A percentile compares a stretch with the other conserved stretches of the same genome.
Evolutionary conservation across 2,113 vertebrate species (phyloP).

Genomic region (Sinocyclocheilus anshuiensis): DNA sequence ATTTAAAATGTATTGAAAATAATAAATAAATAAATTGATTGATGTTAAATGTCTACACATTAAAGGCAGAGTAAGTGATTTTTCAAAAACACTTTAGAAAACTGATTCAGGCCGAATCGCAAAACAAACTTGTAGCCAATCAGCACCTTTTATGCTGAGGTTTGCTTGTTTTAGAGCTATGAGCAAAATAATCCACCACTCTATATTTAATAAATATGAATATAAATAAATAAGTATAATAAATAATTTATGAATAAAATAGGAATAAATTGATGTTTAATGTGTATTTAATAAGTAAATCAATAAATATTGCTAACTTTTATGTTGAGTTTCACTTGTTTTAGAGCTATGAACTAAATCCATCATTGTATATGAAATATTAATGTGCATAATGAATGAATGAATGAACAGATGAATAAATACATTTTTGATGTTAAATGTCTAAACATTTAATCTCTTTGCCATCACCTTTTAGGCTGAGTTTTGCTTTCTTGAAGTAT

Average conservation of each 20-base stretch:
- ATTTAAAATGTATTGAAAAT: neutral
- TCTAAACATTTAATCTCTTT: neutral
- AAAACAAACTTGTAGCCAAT: too few relatives aligned
- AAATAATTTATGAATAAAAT: neutral
- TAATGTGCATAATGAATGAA: too few relatives aligned
- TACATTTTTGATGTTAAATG: neutral
- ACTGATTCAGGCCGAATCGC: too few relatives aligned
- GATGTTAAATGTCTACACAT: neutral
- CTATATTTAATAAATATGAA: neutral
- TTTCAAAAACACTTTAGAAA: too few relatives aligned
- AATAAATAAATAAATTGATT: neutral
- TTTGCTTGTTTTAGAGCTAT: neutral
- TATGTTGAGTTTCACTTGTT: neutral
- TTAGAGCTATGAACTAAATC: neutral
- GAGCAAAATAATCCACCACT: neutral
- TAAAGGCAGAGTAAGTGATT: too few relatives aligned
- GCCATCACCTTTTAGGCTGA: neutral
- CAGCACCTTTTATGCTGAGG: neutral
- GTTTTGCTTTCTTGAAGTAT: neutral
- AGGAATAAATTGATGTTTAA: neutral
- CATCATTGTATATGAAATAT: neutral
- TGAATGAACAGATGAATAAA: neutral
- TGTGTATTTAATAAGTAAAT: neutral
- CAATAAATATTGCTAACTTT: neutral
- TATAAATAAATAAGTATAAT: neutral